Conservation (phyloP, 1,140 invertebrate genomes). For the Trichonephila inaurata region DNA sequence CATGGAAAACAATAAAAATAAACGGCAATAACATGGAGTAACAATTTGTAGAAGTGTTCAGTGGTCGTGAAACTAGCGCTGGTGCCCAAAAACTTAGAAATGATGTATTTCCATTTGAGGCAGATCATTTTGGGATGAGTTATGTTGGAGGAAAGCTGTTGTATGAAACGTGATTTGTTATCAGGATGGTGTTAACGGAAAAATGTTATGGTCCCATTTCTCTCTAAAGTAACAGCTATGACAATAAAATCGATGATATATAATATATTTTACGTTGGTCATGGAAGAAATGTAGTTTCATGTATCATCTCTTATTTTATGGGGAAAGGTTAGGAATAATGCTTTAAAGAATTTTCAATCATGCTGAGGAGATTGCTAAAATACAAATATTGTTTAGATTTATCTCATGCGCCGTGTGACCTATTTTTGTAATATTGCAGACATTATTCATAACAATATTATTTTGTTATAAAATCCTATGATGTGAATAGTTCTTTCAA, state of each 20-base stretch:
- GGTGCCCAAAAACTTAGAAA: neutral
- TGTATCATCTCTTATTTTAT: slow-evolving; percentile 19
- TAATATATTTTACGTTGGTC: slow-evolving; percentile 16
- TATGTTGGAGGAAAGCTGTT: slow-evolving; percentile 14
- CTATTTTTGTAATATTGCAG: too few relatives aligned
- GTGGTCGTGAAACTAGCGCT: neutral
- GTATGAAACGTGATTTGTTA: slow-evolving; percentile 47
- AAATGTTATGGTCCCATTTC: slow-evolving; percentile 34
- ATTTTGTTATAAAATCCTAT: too few relatives aligned
- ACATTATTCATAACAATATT: too few relatives aligned
- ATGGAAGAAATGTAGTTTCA: slow-evolving; percentile 16
- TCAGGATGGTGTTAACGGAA: slow-evolving; percentile 12
- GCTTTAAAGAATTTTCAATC: neutral
- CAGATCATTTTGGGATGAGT: slow-evolving; percentile 23
- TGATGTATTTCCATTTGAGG: slow-evolving; percentile 17
- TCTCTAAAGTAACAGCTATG: slow-evolving; percentile 30
- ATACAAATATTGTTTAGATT: too few relatives aligned
- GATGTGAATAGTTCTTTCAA: too few relatives aligned
- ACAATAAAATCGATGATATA: slow-evolving; percentile 35
- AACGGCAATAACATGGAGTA: neutral
- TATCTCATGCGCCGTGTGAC: too few relatives aligned
- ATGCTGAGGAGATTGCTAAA: neutral
- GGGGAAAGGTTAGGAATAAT: neutral
- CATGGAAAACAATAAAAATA: neutral
- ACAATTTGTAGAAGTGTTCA: neutral